These are phyloP conservation scores for Cryptus armator DNA, from an alignment of 2,888 invertebrate species.

Conservation along the genomic window DNA sequence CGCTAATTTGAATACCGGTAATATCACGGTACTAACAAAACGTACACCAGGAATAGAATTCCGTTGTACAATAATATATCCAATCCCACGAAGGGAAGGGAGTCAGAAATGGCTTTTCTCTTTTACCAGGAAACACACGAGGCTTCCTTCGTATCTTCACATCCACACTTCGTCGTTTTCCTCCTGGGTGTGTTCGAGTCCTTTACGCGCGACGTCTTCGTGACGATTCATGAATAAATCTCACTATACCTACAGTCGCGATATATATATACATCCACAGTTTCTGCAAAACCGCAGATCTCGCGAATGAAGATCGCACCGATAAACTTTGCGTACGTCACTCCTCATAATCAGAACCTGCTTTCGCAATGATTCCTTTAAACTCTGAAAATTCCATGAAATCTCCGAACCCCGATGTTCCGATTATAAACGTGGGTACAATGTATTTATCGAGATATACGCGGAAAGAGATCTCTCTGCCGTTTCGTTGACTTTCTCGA, in stretches of 20 bases:
- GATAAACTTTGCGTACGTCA: conserved; percentile 40
- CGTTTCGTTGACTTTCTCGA: conserved; percentile 10
- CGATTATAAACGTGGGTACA: neutral
- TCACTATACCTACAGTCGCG: conserved; percentile 14
- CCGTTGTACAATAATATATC: conserved; percentile 12
- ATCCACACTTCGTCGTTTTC: conserved; percentile 2
- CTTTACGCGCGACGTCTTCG: conserved; percentile 28
- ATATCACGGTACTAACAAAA: neutral
- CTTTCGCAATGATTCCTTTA: neutral
- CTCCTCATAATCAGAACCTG: conserved; percentile 38
- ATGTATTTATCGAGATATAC: conserved; percentile 11
- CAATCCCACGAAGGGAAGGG: neutral
- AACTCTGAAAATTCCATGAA: neutral
- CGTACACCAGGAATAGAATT: conserved; percentile 38
- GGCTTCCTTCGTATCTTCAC: conserved; percentile 12
- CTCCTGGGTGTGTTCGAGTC: conserved; percentile 50
- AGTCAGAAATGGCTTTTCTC: conserved; percentile 46
- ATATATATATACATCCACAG: neutral
- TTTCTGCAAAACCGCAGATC: neutral
- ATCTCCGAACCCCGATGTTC: neutral
- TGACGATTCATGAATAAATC: conserved; percentile 8
- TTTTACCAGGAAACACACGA: conserved; percentile 55
- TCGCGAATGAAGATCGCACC: conserved; percentile 25
- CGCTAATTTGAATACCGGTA: conserved; percentile 76
- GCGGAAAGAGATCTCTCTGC: neutral